Evolutionary conservation across 2,113 vertebrate genomes (phyloP), one percentile per base, ranked within the genome.

Genomic region (Gorsachius goisagi): DNA sequence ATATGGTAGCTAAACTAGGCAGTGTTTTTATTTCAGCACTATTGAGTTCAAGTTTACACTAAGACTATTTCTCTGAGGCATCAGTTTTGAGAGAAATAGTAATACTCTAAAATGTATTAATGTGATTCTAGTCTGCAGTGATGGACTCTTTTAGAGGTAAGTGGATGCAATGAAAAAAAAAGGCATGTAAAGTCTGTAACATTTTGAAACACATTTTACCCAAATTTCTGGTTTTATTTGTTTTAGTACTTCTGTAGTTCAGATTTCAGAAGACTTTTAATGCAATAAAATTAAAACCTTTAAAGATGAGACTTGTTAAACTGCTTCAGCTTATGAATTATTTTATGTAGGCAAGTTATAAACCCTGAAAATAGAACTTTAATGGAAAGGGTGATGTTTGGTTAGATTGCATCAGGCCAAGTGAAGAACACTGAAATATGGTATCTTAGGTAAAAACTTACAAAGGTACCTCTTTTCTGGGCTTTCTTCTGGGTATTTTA

Each of bases 401-500:
- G 14, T 88, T 83, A 73, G 49, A 64, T 68, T 80, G 35, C 5
- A 82, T 63, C 7, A 15, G 24, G 49, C 28, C 9, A 63, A 59
- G 24, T 41, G 23, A 73, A 22, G 41, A 95, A 77, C 2, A 15
- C 20, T 59, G 27, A 74, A 73, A 85, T 66, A 17, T 6, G 50
- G 30, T 88, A 66, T 76, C 69, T 92, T 63, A 73, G 11, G 18
- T 93, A 49, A 80, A 94, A 83, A 79, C 30, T 82, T 95, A 49
- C 4, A 85, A 69, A 89, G 52, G 12, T 72, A 72, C 8, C 13
- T 83, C 49, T 88, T 89, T 92, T 84, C 47, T 78, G 21, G 44
- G 27, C 28, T 87, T 93, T 64, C 41, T 92, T 94, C 22, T 87
- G 63, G 39, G 13, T 23, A 27, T 80, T 95, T 89, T 88, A 37